Evolutionary conservation across 2,888 invertebrate species (phyloP).

Genomic region (Molanna angustata): DNA sequence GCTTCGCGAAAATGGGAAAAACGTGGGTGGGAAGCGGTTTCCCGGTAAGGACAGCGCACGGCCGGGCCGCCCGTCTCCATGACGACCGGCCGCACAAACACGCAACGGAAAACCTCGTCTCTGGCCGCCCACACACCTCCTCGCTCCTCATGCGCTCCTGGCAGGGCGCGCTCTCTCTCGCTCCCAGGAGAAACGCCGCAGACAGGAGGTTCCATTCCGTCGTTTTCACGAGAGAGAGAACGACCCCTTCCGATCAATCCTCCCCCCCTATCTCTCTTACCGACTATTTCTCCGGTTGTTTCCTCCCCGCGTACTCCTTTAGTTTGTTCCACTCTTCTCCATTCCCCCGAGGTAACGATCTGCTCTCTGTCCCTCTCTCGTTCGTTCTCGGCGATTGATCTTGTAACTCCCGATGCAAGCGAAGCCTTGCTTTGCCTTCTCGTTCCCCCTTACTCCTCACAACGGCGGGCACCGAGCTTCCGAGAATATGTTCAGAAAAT

Average conservation of each 20-base stretch:
- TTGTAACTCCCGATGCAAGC: no score
- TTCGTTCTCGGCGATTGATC: no score
- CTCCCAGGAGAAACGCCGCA: conserved; percentile 6
- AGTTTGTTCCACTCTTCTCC: no score
- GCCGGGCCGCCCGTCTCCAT: conserved; percentile 28
- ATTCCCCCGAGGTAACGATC: conserved; percentile 1
- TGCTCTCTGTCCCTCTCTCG: background rate
- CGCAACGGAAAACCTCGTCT: conserved; percentile 26
- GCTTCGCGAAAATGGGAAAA: no score
- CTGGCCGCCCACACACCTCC: conserved; percentile 2
- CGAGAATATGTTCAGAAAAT: no score
- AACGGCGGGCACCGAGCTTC: no score
- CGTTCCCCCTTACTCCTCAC: background rate
- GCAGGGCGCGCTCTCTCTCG: conserved; percentile 2
- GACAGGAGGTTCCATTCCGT: conserved; percentile 9
- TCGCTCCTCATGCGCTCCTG: conserved; percentile 10
- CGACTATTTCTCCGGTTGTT: background rate
- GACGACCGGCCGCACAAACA: conserved; percentile 31
- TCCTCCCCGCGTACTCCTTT: no score
- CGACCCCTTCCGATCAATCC: background rate
- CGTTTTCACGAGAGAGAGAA: background rate
- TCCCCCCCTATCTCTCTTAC: background rate
- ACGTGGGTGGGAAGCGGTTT: conserved; percentile 15
- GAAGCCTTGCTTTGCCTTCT: background rate
- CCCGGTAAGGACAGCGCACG: conserved; percentile 15